Base-by-base conservation (phyloP, 2,888 invertebrate genomes). In the Nasonovia ribisnigri region DNA sequence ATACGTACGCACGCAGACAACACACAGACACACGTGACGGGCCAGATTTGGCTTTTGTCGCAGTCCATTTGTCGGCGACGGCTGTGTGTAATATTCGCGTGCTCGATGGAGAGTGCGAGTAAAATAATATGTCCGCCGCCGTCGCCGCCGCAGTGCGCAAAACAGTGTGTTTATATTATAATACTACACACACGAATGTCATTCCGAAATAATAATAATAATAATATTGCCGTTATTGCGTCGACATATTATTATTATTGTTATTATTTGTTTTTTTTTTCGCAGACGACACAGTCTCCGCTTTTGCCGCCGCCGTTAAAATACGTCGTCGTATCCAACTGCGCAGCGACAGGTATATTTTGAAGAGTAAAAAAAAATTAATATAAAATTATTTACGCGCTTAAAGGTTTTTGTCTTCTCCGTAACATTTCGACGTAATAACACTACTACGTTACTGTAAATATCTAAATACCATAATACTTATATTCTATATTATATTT, bases 61-160 rank as follows among this genome's bases (percentile, higher is more conserved):
- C 91, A 54, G 54, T 54, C 20, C 42, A 42, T 91, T 91, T 42
- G 29, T 91, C 90, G 43, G 20, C 57, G 26, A 13, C 43, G 88
- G 51, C 57, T 36, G 60, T 24, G n/a, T 10, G 46, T n/a, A 26
- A 89, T 89, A 90, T 90, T 77, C 77, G 4, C 67, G 67, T 24
- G 57, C 20, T 43, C 43, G n/a, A 48, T 8, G 60, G 24, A 60
- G 43, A 77, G 36, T 13, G 46, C 5, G 46, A 46, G 46, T 46
- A 48, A 43, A 86, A 86, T 46, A 86, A 86, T 86, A 86, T 24
- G 6, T 26, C 42, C 46, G 46, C 46, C 13, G 36, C 54, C 10
- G 13, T 43, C 46, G 48, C 26, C 90, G 24, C 90, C 91, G 91
- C 91, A 91, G 84, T 91, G 91, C 91, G 91, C 51, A 91, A 91